These are phyloP conservation scores for Agonopterix subpropinquella DNA, from an alignment of 2,888 invertebrate species.

Conservation along the genomic window DNA sequence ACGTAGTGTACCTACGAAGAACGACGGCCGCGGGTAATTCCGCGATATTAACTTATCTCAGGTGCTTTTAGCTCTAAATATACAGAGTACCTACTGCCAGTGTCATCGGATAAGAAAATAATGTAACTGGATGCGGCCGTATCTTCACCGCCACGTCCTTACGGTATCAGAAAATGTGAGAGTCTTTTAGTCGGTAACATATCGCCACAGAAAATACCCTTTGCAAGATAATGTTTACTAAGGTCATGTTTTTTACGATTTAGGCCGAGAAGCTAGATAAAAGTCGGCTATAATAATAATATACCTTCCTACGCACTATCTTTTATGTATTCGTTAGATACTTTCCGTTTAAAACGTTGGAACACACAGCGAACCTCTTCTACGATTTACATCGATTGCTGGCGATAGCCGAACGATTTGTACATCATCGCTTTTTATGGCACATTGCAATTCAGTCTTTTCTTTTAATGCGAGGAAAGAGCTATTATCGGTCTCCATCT, in stretches of 20 bases:
- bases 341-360: background rate
- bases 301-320: no score
- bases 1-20: constrained; percentile 15
- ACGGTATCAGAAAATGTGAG: constrained; percentile 12
- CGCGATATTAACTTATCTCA: constrained; percentile 54
- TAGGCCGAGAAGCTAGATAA: background rate
- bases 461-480: no score
- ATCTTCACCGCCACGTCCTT: constrained; percentile 1
- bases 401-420: background rate
- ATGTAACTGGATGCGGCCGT: constrained; percentile 22
- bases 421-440: no score
- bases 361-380: background rate
- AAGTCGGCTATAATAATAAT: no score
- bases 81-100: constrained; percentile 30
- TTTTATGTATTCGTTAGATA: no score
- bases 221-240: constrained; percentile 1
- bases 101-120: constrained; percentile 26
- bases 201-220: background rate
- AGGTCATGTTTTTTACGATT: constrained; percentile 1
- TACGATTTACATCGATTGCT: background rate
- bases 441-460: no score
- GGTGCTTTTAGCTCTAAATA: constrained; percentile 41
- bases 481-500: no score
- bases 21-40: constrained; percentile 38
- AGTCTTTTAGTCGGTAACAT: constrained; percentile 1